Base-by-base conservation (phyloP, 2,888 invertebrate genomes). In the Nymphalis c-album region DNA sequence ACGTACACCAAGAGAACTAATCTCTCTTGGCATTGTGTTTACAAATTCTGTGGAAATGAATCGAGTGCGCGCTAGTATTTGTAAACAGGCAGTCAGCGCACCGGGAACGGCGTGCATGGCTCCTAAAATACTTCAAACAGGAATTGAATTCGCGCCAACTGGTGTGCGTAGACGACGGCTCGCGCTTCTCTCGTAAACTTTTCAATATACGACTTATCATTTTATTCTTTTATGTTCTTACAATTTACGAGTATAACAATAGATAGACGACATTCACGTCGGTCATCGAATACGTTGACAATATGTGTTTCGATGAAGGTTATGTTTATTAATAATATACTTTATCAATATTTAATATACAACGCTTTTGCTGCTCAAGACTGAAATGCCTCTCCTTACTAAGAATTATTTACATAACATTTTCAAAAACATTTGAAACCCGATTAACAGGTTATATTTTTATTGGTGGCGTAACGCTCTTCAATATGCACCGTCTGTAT, bases 111-210 rank as follows among this genome's bases (percentile, higher is more conserved):
- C 83, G 84, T 85, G 88, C 85, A 85, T 86, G 87, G 82, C 81
- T 89, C 91, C 87, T 75, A 86, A 91, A 91, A 91, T 92, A 91
- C 88, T 81, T 88, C 86, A 85, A 88, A 88, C 88, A 91, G 89
- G 90, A 90, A 85, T 92, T 91, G 91, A 91, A 88, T 79, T 82
- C 82, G 80, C 81, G 91, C 91, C 91, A 91, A 91, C 83, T 87
- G 86, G 87, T 85, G 87, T 88, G 87, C 87, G 91, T 87, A 90
- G 91, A 90, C 89, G 82, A 85, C 86, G 86, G 80, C 84, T 86
- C 85, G 85, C 84, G 79, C 76, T 74, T 77, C 77, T 78, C 85
- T 88, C 89, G 83, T 90, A 90, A 90, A 89, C 84, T 88, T 86
- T 85, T 87, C 85, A 88, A 83, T 85, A 85, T 86, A 90, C 83